phyloP scores from a whole-genome alignment of 2,113 vertebrate species.

The Hippocampus comes region DNA sequence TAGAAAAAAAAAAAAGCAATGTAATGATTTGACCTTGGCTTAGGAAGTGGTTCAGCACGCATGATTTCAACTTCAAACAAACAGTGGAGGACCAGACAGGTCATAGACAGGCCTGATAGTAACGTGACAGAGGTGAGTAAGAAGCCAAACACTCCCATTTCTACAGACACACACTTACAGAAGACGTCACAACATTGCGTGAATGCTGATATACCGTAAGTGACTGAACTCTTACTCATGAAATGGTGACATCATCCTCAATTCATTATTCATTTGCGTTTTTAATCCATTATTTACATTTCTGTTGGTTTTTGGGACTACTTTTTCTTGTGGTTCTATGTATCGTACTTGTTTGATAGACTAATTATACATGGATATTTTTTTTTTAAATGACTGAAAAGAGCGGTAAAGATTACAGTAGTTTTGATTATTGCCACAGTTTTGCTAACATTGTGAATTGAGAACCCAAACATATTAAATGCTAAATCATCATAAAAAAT shows the following conservation, averaged over 20 bases:
- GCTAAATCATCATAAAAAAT: too few relatives aligned
- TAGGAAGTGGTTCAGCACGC: neutral
- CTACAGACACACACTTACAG: conserved; percentile 43
- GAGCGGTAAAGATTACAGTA: too few relatives aligned
- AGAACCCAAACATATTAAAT: neutral
- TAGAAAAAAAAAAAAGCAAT: neutral
- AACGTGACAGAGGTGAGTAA: conserved; percentile 32
- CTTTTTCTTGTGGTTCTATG: neutral
- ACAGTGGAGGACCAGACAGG: neutral
- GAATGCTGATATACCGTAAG: conserved; percentile 32
- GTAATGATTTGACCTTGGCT: neutral
- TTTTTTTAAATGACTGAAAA: neutral
- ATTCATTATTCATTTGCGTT: neutral
- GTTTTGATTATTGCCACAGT: neutral
- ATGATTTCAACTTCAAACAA: conserved; percentile 2
- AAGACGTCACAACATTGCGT: conserved; percentile 29
- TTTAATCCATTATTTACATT: neutral
- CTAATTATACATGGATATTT: neutral
- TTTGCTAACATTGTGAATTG: neutral
- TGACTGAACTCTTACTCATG: conserved; percentile 29
- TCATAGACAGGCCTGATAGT: neutral
- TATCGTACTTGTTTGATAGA: neutral
- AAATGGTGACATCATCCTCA: neutral
- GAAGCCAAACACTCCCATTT: conserved; percentile 27
- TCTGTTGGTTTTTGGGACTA: neutral